Percentiles rank a stretch among this genome's conserved stretches.
Evolutionary conservation across 2,888 invertebrate species (phyloP).

Genomic region (Mythimna pallens): DNA sequence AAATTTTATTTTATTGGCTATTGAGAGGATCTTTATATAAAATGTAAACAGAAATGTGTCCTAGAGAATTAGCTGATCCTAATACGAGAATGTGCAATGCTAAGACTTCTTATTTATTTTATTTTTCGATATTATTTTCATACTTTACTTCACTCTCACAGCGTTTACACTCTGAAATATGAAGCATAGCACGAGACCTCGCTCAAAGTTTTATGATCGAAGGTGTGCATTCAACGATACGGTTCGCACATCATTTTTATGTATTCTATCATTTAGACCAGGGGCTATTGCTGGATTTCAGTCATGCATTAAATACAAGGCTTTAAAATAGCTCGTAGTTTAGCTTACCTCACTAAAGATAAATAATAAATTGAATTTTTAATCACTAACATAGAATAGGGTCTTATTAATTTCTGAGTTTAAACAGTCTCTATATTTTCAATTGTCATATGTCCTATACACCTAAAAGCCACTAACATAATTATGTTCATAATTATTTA

Average conservation of each 20-base stretch:
- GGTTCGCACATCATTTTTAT: constrained; percentile 65
- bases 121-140: constrained; percentile 86
- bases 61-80: constrained; percentile 86
- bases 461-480: background rate
- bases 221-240: constrained; percentile 76
- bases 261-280: constrained; percentile 28
- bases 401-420: background rate
- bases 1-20: constrained; percentile 21
- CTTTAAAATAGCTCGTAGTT: constrained; percentile 16
- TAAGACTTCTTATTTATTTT: constrained; percentile 86
- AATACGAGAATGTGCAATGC: constrained; percentile 90
- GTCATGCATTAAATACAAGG: constrained; percentile 8
- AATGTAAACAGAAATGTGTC: constrained; percentile 82
- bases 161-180: constrained; percentile 76
- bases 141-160: constrained; percentile 86
- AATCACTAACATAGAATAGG: background rate
- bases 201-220: constrained; percentile 74
- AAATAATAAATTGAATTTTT: background rate
- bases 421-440: background rate
- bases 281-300: constrained; percentile 19
- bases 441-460: background rate
- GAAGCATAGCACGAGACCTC: constrained; percentile 82
- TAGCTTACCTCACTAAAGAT: background rate
- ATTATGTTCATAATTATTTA: background rate
- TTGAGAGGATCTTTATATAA: constrained; percentile 33